Evolutionary conservation across 64 coral and sea anemone species (phyloP), one percentile per base, ranked within the genome.

Genomic region (Pocillopora verrucosa): DNA sequence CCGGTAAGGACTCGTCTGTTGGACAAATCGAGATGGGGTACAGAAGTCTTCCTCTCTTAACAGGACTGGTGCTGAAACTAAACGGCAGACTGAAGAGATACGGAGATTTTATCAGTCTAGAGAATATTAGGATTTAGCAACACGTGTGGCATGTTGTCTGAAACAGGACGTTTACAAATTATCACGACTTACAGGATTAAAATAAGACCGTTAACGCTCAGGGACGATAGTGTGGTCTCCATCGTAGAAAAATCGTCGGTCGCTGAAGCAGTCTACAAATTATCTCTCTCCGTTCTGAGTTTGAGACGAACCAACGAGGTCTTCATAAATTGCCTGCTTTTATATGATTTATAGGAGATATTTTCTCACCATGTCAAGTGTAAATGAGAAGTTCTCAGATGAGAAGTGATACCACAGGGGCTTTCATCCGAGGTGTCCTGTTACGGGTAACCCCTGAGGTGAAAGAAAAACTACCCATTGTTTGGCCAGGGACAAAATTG

Each of bases 181-280:
- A 63, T 85, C 82, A 70, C 20, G 65, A 85, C 82, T 85, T 85
- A 85, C 82, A 85, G 61, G 82, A 68, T 72, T 72, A 85, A 72
- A 57, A 85, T 85, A 70, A 85, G 38, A 22, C 38, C 63, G 56
- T 63, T 56, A 85, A 72, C 56, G 24, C 80, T 56, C 38, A 72
- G 72, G 82, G 82, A 22, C 67, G 80, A 83, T 36, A 45, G 61
- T 22, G 36, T 72, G 10, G 45, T 72, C 65, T 72, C 34, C 82
- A 85, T 85, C 13, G 64, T 14, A 51, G 16, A 77, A 19, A 30
- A 51, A 51, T 77, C 19, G 37, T 19, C 7, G 16, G 22, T 10
- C 19, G 45, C 9, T 56, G 16, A 56, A 13, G 36, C 64, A 20
- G 64, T 20, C 65, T 25, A n/a, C 56, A 85, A 65, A 85, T 9